A percentile compares a stretch with the other conserved stretches of the same genome.
phyloP scores from a whole-genome alignment of 2,113 vertebrate genomes.

The Anser cygnoides region DNA sequence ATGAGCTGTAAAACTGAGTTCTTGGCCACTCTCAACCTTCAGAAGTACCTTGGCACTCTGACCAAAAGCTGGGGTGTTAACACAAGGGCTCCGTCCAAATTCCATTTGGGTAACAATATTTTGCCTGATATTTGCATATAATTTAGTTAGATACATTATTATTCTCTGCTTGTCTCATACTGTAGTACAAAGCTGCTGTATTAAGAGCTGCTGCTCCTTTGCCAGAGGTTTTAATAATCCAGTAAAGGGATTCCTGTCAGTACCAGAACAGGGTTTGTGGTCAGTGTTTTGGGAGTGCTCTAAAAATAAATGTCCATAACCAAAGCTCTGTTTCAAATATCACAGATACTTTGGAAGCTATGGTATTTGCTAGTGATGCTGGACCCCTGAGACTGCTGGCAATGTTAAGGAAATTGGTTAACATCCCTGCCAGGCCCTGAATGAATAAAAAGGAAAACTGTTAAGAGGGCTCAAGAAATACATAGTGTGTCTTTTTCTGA shows the following conservation, averaged over 20 bases:
- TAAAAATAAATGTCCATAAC: neutral
- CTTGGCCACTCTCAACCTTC: neutral
- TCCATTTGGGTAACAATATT: neutral
- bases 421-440: neutral
- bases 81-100: neutral
- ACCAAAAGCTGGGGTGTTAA: neutral
- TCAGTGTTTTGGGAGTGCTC: neutral
- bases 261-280: neutral
- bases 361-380: neutral
- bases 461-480: neutral
- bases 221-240: neutral
- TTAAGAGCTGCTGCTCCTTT: neutral
- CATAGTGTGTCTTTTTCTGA: neutral
- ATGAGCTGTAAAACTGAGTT: slow-evolving; percentile 29
- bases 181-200: neutral
- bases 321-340: neutral
- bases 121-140: slow-evolving; percentile 21
- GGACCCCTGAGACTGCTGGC: neutral
- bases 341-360: neutral
- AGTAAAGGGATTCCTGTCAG: neutral
- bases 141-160: slow-evolving; percentile 5
- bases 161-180: neutral
- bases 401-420: neutral
- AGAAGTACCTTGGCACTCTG: neutral
- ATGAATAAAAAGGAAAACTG: neutral